Evolutionary conservation across 2,113 vertebrate species (phyloP).

Genomic region (Indicator maculatus): DNA sequence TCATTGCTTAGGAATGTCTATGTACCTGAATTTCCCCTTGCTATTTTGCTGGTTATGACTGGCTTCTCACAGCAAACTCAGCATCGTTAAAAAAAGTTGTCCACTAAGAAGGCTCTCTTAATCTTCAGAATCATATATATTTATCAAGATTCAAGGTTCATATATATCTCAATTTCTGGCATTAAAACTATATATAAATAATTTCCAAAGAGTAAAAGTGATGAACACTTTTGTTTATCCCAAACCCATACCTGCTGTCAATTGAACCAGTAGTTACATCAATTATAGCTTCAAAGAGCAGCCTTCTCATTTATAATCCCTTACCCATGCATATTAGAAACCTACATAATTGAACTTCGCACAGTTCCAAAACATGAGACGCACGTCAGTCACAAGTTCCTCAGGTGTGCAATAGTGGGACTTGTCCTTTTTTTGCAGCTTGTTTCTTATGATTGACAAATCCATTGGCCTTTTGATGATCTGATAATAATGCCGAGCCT

Average conservation of each 20-base stretch:
- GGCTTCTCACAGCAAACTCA: background rate
- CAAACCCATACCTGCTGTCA: background rate
- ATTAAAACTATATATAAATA: background rate
- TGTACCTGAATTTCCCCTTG: background rate
- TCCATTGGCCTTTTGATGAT: conserved; percentile 99
- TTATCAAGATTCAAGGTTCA: background rate
- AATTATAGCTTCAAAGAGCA: background rate
- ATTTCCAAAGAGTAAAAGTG: background rate
- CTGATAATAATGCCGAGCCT: conserved; percentile 98
- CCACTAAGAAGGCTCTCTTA: background rate
- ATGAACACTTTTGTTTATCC: background rate
- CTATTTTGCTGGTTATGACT: background rate
- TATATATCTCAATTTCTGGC: background rate
- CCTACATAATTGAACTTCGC: conserved; percentile 98
- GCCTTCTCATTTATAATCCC: background rate
- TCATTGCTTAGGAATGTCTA: background rate
- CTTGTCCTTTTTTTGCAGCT: conserved; percentile 84
- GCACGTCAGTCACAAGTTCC: conserved; percentile 91
- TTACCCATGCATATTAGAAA: background rate
- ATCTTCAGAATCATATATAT: background rate
- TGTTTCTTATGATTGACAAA: conserved; percentile 89
- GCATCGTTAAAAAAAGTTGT: background rate
- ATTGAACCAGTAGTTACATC: background rate
- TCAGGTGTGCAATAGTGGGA: conserved; percentile 84
- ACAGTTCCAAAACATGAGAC: conserved; percentile 97